Base-by-base conservation (phyloP, 1,140 invertebrate species). In the Nasonia vitripennis region DNA sequence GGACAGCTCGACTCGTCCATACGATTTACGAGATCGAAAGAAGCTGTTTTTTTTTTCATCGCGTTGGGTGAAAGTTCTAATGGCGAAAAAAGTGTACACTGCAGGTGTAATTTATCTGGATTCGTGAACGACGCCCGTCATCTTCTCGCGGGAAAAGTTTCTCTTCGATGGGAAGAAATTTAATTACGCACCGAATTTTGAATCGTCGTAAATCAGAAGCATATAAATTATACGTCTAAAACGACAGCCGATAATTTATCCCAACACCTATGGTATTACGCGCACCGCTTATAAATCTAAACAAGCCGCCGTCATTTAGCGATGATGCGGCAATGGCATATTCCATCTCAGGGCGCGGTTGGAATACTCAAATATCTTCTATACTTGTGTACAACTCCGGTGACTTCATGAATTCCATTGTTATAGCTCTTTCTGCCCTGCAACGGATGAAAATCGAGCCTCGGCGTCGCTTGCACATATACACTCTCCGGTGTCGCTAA, bases 401-500 rank as follows among this genome's bases (percentile, higher is more conserved):
- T 62, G 20, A 62, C 55, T 62, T 62, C 5, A 6, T 62, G 4
- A 17, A 62, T 62, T 51, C 48, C 48, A 51, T 51, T 51, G 12
- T 51, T 51, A 27, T 27, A 12, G 45, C 9, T 51, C 48, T 51
- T 17, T 51, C 14, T 51, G 14, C 14, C 48, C 2, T 51, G 2
- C 12, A 51, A 17, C 48, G 14, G 48, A 51, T 51, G 41, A 45
- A 45, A 45, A 37, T 37, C 34, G 34, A 45, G 41, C 9, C 41
- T 51, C 78, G 51, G 31, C 55, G 45, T 70, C 79, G 62, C 23
- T 70, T 68, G 20, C 6, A 45, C 27, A 2, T 27, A 27, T 1
- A 27, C 27, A 27, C 27, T 27, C 27, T 37, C 34, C 62, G n/a
- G 74, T 62, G 62, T 27, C 55, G 74, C 83, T 84, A 74, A 84